Evolutionary conservation across 2,797 vertebrate species (phyloP), one percentile per base, ranked within the genome.

Genomic region (Lagodon rhomboides): DNA sequence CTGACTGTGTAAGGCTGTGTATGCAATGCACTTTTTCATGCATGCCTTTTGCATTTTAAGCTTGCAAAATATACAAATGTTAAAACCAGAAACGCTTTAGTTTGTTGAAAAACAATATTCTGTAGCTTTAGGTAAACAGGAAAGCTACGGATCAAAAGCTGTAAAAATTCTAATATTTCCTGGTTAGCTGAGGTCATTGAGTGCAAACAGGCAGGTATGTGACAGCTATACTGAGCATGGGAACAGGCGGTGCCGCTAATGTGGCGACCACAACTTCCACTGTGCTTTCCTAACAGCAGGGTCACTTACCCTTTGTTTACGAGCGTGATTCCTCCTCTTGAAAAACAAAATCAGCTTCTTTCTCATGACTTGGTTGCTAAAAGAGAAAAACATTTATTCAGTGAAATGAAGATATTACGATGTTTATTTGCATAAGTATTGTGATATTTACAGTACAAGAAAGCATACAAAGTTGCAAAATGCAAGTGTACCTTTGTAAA

Each of bases 281-380:
- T 16, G 18, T 55, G 49, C 13, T 75, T 67, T 63, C 47, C 20
- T 17, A 34, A 69, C 43, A 75, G 59, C 43, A 13, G 67, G 64
- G 74, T 71, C 49, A 82, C 97, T 95, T 94, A 99, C 98, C 96
- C 97, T 96, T 94, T 99, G 98, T 92, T 99, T 99, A 82, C 98
- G 97, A 85, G 98, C 98, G 85, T 99, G 98, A 90, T 99, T 99
- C 93, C 98, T 97, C 93, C 98, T 96, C 95, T 99, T 99, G 92
- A 99, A 99, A 95, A 99, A 99, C 34, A 99, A 91, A 93, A 99
- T 99, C 82, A 99, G 96, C 95, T 99, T 99, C 92, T 99, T 98
- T 94, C 98, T 97, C 98, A 99, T 99, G 91, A 99, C 96, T 94
- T 99, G 98, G 94, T 99, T 99, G 87, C 98, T 99, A 92, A 67